These are phyloP conservation scores for Cryptocephalus moraei DNA, from an alignment of 2,888 invertebrate species.

Conservation along the genomic window DNA sequence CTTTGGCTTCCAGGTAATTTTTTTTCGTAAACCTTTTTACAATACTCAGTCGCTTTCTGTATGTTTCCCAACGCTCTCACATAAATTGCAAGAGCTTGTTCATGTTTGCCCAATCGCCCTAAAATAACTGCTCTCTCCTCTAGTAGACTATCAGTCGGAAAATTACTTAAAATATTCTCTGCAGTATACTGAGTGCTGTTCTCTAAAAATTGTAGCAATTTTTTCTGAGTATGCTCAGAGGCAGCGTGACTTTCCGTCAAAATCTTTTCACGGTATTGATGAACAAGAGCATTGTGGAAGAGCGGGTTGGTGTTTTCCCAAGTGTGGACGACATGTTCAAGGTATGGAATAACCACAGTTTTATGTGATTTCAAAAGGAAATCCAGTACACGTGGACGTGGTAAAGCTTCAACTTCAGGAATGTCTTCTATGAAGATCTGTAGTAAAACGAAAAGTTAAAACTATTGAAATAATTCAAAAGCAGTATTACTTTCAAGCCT, in stretches of 20 bases:
- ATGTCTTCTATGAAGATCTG: slow-evolving; percentile 78
- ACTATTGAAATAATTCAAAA: neutral
- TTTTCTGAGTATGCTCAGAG: slow-evolving; percentile 46
- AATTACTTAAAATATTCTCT: slow-evolving; percentile 75
- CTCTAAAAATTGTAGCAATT: slow-evolving; percentile 69
- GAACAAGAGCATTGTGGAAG: slow-evolving; percentile 85
- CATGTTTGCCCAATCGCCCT: slow-evolving; percentile 82
- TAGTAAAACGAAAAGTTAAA: neutral
- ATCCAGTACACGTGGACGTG: slow-evolving; percentile 79
- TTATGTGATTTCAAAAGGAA: slow-evolving; percentile 78
- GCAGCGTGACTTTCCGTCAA: slow-evolving; percentile 37
- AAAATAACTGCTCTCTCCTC: slow-evolving; percentile 93
- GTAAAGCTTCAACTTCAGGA: slow-evolving; percentile 79
- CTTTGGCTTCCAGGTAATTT: slow-evolving; percentile 19
- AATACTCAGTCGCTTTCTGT: slow-evolving; percentile 74
- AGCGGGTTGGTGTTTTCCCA: slow-evolving; percentile 80
- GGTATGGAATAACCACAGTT: slow-evolving; percentile 76
- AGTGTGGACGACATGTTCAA: slow-evolving; percentile 86
- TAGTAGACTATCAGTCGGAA: slow-evolving; percentile 74
- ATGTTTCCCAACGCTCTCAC: slow-evolving; percentile 80
- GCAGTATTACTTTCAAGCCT: slow-evolving; percentile 51
- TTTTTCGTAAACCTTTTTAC: slow-evolving; percentile 55
- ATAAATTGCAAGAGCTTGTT: slow-evolving; percentile 87
- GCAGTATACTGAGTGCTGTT: slow-evolving; percentile 74
- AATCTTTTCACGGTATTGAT: slow-evolving; percentile 74